Evolutionary conservation across 2,113 vertebrate species (phyloP), one percentile per base, ranked within the genome.

Genomic region (Gyps fulvus): DNA sequence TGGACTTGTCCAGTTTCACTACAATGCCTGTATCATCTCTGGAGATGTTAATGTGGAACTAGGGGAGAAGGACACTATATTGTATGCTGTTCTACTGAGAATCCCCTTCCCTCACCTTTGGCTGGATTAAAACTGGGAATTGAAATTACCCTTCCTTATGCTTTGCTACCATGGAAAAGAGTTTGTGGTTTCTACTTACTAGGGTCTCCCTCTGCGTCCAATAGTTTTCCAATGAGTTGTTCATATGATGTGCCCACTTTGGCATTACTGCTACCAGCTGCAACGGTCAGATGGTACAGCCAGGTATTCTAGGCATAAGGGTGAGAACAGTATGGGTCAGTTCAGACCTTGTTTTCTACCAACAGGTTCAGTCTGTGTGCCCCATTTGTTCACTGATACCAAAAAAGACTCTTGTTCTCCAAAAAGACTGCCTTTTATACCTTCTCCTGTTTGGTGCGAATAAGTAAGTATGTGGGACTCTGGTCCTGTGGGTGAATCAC

Each of bases 381-480:
- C 20, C 10, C 13, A 34, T 36, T 42, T 67, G 27, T 42, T 83
- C 3, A 2, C 10, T n/a, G 23, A 61, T 70, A 69, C 34, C 31
- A 87, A 89, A 57, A 57, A 61, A 69, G 47, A 45, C 18, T 34
- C 36, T 31, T 29, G n/a, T 31, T 93, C 43, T 90, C 40, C 45
- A 66, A 27, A 59, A 20, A 43, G 43, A 61, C 8, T 32, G 49
- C 29, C n/a, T 69, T 85, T 82, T 15, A 21, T 98, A 99, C 99
- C 98, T 99, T 99, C 96, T 99, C 99, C 83, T 99, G 99, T 94
- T 99, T 99, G 96, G 98, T 99, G 88, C 98, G 98, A 32, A 99
- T 98, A 47, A 99, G 99, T 90, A 99, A 97, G 91, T 99, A 99
- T 0, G 99, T 99, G 16, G 99, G 99, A 90, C 99, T 99, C 97